phyloP scores from a whole-genome alignment of 2,888 invertebrate genomes.

The Mesorhabditis sp. region DNA sequence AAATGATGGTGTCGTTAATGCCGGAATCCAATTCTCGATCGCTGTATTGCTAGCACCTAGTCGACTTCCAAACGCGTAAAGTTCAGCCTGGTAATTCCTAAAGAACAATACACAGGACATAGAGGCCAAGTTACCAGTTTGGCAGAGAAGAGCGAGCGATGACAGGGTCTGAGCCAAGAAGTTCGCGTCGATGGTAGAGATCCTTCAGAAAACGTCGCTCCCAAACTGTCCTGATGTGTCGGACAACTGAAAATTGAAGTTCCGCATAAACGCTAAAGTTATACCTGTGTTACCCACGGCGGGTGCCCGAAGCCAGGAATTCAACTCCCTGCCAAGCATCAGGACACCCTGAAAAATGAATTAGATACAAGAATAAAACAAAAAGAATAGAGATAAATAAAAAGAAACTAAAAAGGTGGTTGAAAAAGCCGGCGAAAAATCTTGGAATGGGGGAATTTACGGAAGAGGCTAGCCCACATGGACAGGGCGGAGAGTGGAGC shows the following conservation, averaged over 20 bases:
- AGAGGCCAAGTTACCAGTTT: slow-evolving; percentile 44
- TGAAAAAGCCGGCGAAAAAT: too few relatives aligned
- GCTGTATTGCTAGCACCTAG: slow-evolving; percentile 40
- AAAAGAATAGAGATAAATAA: too few relatives aligned
- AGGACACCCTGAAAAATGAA: too few relatives aligned
- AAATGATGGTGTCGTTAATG: slow-evolving; percentile 45
- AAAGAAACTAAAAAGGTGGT: too few relatives aligned
- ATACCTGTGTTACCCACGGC: too few relatives aligned
- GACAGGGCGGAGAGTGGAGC: too few relatives aligned
- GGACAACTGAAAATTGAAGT: slow-evolving; percentile 3
- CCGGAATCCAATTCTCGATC: slow-evolving; percentile 21
- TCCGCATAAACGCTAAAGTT: too few relatives aligned
- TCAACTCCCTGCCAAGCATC: too few relatives aligned
- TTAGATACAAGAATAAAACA: too few relatives aligned
- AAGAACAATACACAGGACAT: slow-evolving; percentile 10
- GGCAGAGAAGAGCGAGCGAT: slow-evolving; percentile 44
- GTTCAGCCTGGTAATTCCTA: slow-evolving; percentile 55
- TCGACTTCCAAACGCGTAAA: slow-evolving; percentile 51
- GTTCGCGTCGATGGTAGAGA: slow-evolving; percentile 48
- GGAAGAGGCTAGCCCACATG: too few relatives aligned
- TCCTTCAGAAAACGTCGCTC: slow-evolving; percentile 51
- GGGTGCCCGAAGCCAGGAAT: too few relatives aligned
- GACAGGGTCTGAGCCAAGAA: slow-evolving; percentile 51
- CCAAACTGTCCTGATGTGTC: slow-evolving; percentile 44
- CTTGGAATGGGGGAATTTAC: too few relatives aligned